A percentile compares a stretch with the other conserved stretches of the same genome.
phyloP scores from a whole-genome alignment of 2,113 vertebrate species.

The Pleuronectes platessa region DNA sequence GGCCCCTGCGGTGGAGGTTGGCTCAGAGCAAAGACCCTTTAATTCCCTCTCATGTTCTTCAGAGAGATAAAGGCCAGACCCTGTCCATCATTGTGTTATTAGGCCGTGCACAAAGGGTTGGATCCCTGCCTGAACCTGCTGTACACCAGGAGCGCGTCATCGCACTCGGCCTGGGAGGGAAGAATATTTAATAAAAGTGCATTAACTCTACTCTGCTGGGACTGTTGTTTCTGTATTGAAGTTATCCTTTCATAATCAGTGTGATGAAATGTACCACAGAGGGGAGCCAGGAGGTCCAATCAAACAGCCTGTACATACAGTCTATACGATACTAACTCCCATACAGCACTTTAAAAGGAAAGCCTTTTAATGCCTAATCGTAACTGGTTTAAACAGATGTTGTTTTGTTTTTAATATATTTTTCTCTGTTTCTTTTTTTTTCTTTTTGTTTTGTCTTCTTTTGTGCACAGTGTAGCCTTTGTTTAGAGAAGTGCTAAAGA shows the following conservation, averaged over 20 bases:
- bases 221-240: neutral
- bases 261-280: neutral
- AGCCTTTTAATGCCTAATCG: too few species aligned
- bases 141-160: constrained; percentile 12
- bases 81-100: constrained; percentile 68
- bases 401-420: too few species aligned
- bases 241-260: neutral
- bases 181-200: neutral
- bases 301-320: neutral
- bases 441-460: too few species aligned
- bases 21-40: constrained; percentile 36
- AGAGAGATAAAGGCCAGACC: constrained; percentile 56
- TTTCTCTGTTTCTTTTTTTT: too few species aligned
- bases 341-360: too few species aligned
- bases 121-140: constrained; percentile 39
- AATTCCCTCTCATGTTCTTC: constrained; percentile 41
- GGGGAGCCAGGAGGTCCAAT: neutral
- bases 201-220: neutral
- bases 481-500: too few species aligned
- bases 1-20: constrained; percentile 20
- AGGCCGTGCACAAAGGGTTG: constrained; percentile 30
- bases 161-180: constrained; percentile 17
- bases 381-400: too few species aligned
- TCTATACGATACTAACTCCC: too few species aligned
- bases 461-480: too few species aligned